Evolutionary conservation across 2,797 vertebrate species (phyloP).

Genomic region (Melanotaenia maccullochi): DNA sequence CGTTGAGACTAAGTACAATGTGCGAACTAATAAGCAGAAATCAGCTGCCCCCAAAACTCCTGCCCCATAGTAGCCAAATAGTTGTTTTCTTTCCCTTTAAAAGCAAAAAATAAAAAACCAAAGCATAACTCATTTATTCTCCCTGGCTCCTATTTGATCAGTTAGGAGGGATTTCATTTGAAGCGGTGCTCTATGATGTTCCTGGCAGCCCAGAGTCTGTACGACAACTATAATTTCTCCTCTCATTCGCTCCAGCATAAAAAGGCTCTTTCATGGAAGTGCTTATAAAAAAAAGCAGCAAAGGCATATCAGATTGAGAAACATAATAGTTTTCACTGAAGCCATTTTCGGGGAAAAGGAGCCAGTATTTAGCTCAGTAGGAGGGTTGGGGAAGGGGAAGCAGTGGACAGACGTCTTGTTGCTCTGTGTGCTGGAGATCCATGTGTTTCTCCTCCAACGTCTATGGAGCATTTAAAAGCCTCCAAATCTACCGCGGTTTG

Average conservation of each 20-base stretch:
- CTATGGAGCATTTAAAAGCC: constrained; percentile 75
- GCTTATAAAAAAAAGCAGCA: constrained; percentile 50
- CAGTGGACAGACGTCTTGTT: constrained; percentile 41
- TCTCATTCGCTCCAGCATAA: constrained; percentile 58
- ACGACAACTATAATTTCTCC: constrained; percentile 63
- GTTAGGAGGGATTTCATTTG: constrained; percentile 58
- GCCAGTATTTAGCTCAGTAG: constrained; percentile 28
- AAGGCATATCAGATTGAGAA: constrained; percentile 66
- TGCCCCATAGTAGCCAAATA: constrained; percentile 10
- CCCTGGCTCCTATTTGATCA: constrained; percentile 33
- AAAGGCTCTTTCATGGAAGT: constrained; percentile 68
- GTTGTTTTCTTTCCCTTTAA: neutral
- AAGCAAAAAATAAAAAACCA: neutral
- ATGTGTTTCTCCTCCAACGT: constrained; percentile 67
- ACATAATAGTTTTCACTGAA: constrained; percentile 66
- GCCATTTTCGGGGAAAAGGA: constrained; percentile 60
- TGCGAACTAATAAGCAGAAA: constrained; percentile 10
- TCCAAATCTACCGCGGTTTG: constrained; percentile 76
- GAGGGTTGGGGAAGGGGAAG: neutral
- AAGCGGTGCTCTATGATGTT: constrained; percentile 51
- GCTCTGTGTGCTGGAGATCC: constrained; percentile 50
- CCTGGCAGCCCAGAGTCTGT: constrained; percentile 41
- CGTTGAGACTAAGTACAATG: constrained; percentile 12
- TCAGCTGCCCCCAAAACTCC: constrained; percentile 19
- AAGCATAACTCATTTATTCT: constrained; percentile 16